phyloP scores from a whole-genome alignment of 2,888 invertebrate species.

The Schrankia costaestrigalis region DNA sequence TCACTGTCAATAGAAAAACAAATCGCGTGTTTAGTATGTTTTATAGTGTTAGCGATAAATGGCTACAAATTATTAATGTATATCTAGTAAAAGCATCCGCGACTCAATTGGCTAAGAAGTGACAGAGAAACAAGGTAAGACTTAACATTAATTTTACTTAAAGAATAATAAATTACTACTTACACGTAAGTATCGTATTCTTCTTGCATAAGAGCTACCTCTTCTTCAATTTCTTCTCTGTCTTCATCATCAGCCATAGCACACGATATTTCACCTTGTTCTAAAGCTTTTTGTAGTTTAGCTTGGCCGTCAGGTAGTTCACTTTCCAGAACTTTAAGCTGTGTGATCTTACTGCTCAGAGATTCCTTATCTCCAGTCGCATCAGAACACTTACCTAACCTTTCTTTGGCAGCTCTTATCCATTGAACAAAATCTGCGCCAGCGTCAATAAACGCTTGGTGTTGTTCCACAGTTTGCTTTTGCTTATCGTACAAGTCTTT shows the following conservation, averaged over 20 bases:
- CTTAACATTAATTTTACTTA: conserved; percentile 1
- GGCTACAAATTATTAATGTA: no score
- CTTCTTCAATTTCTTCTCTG: conserved; percentile 94
- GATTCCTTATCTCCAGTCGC: conserved; percentile 95
- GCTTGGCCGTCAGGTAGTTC: conserved; percentile 91
- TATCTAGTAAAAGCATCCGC: no score
- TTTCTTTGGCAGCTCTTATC: conserved; percentile 95
- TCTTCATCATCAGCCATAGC: conserved; percentile 91
- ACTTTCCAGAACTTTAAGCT: conserved; percentile 90
- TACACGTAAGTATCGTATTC: conserved; percentile 92
- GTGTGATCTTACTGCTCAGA: conserved; percentile 91
- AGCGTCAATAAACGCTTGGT: conserved; percentile 95
- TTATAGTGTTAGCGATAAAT: background rate
- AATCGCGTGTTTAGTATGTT: background rate
- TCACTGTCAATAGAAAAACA: conserved; percentile 83
- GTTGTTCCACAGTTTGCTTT: conserved; percentile 93
- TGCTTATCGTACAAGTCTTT: conserved; percentile 93
- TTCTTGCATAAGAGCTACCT: conserved; percentile 93
- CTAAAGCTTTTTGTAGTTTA: conserved; percentile 90
- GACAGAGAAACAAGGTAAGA: no score
- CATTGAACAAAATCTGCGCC: conserved; percentile 95
- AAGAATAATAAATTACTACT: conserved; percentile 50
- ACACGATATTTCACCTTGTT: conserved; percentile 93
- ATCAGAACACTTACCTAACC: conserved; percentile 94
- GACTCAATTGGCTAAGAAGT: no score